phyloP scores from a whole-genome alignment of 2,113 vertebrate genomes.

The Perca flavescens region DNA sequence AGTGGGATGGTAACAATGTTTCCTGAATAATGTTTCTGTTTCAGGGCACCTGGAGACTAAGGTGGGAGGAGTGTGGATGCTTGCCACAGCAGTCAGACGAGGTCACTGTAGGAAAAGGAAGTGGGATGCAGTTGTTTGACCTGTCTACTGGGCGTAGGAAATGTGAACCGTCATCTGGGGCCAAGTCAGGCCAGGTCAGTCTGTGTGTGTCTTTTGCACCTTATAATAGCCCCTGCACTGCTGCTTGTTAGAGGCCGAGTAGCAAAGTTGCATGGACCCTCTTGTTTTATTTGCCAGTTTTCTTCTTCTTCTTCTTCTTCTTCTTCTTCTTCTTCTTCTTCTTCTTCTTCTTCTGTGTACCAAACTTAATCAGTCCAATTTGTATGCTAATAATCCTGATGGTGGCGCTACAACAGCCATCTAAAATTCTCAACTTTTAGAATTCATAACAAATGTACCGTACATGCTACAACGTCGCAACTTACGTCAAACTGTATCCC shows the following conservation, averaged over 20 bases:
- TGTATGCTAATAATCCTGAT: no score
- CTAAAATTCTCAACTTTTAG: no score
- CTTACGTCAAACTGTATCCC: no score
- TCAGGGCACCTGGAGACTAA: slow-evolving; percentile 8
- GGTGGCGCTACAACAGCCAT: no score
- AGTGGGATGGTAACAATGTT: slow-evolving; percentile 22
- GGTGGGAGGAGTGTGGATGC: slow-evolving; percentile 23
- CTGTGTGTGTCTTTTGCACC: neutral
- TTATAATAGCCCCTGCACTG: neutral
- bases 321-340: no score
- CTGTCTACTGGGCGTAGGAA: slow-evolving; percentile 57
- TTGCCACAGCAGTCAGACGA: slow-evolving; percentile 45
- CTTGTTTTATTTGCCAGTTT: no score
- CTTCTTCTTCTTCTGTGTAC: no score
- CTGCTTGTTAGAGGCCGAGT: neutral
- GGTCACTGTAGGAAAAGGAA: slow-evolving; percentile 62
- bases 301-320: no score
- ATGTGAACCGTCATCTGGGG: slow-evolving; percentile 35
- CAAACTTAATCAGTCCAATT: no score
- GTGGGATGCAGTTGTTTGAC: slow-evolving; percentile 46
- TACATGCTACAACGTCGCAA: no score
- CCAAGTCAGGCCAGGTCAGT: slow-evolving; percentile 39
- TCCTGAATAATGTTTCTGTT: slow-evolving; percentile 51
- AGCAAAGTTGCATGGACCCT: no score
- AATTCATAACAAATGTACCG: no score